Evolutionary conservation across 2,888 invertebrate species (phyloP).

Genomic region (Kuschelorhynchus macadamiae): DNA sequence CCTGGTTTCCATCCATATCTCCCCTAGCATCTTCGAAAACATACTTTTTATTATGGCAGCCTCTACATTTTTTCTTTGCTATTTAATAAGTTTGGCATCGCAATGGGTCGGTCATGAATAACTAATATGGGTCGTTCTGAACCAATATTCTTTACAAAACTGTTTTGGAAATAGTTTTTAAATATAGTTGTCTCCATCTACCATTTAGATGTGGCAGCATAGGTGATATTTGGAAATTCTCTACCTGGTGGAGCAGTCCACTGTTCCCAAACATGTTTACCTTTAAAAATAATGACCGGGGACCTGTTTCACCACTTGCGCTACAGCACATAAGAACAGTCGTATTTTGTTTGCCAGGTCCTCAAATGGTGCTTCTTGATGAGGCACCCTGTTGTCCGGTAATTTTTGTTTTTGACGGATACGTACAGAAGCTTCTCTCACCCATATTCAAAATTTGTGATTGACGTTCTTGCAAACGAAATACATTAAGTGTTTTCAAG

Average conservation of each 20-base stretch:
- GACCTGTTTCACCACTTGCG: too few species aligned
- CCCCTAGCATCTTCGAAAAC: constrained; percentile 45
- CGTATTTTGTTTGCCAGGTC: constrained; percentile 42
- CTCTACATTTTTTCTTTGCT: constrained; percentile 23
- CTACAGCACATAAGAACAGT: constrained; percentile 56
- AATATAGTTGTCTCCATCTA: constrained; percentile 53
- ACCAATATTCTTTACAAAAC: constrained; percentile 25
- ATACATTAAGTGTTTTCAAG: neutral
- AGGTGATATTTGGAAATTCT: too few species aligned
- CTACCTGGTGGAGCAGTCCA: too few species aligned
- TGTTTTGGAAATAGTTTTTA: constrained; percentile 30
- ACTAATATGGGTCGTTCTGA: constrained; percentile 42
- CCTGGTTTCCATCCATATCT: constrained; percentile 35
- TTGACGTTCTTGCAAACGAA: constrained; percentile 1
- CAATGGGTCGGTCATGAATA: constrained; percentile 40
- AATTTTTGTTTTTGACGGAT: constrained; percentile 25
- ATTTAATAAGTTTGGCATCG: constrained; percentile 45
- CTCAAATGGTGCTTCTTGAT: neutral
- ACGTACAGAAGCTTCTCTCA: constrained; percentile 18
- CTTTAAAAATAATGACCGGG: too few species aligned
- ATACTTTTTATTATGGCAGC: constrained; percentile 37
- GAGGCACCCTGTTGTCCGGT: constrained; percentile 53
- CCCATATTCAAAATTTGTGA: constrained; percentile 19
- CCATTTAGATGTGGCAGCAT: too few species aligned
- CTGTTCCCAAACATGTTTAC: too few species aligned